A percentile compares a stretch with the other conserved stretches of the same genome.
Evolutionary conservation across 2,113 vertebrate genomes (phyloP).

Genomic region (Ochotona curzoniae): DNA sequence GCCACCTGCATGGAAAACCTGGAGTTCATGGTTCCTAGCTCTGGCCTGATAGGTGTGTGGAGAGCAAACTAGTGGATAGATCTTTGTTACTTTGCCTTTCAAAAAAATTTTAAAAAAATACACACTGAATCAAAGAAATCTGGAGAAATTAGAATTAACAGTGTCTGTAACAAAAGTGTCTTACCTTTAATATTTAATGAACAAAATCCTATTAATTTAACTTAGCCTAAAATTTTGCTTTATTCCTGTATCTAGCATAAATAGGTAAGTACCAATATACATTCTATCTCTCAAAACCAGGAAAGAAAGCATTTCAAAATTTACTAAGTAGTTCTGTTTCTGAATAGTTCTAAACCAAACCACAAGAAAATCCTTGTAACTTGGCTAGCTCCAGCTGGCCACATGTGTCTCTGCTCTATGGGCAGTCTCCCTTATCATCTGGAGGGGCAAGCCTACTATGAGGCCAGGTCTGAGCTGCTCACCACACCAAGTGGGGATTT

Average conservation of each 20-base stretch:
- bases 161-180: neutral
- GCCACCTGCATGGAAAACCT: no score
- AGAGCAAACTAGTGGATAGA: no score
- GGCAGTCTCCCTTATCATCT: neutral
- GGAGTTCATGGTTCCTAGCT: no score
- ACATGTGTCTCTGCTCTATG: conserved; percentile 17
- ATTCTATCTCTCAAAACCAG: conserved; percentile 11
- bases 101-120: no score
- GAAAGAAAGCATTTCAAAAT: conserved; percentile 44
- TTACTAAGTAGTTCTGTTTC: neutral
- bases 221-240: neutral
- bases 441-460: neutral
- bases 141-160: neutral
- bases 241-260: neutral
- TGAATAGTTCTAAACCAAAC: conserved; percentile 38
- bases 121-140: conserved; percentile 4
- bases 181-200: neutral
- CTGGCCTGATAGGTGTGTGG: no score
- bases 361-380: neutral
- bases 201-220: conserved; percentile 9
- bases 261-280: neutral
- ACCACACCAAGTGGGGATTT: neutral
- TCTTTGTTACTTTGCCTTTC: no score
- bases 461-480: neutral
- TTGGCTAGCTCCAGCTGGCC: neutral